Conservation (phyloP, 2,113 vertebrate genomes). For the Paradisaea rubra region DNA sequence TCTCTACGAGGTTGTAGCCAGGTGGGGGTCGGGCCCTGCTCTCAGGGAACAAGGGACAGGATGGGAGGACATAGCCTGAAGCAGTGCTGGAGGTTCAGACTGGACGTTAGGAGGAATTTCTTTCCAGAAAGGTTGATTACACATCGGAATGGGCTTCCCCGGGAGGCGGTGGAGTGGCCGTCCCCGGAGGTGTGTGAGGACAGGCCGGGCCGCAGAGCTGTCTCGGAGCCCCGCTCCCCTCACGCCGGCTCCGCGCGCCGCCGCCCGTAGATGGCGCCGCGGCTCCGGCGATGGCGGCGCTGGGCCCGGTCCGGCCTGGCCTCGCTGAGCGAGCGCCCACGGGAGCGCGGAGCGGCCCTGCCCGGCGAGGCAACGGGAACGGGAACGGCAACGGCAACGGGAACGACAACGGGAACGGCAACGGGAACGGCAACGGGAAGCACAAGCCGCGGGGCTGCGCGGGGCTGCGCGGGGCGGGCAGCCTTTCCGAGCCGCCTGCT, state of each 20-base stretch:
- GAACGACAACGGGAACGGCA: too few relatives aligned
- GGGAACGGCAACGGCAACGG: not conserved
- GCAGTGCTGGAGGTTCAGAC: fast-evolving
- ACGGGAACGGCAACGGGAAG: too few relatives aligned
- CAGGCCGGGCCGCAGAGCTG: not conserved
- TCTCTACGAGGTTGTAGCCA: not conserved
- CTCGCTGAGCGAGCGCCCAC: not conserved
- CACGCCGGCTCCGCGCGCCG: not conserved
- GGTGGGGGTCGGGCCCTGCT: not conserved
- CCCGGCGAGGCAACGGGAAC: too few relatives aligned
- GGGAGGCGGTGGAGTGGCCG: fast-evolving
- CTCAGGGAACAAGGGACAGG: not conserved
- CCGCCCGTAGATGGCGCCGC: not conserved
- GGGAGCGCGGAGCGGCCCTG: not conserved
- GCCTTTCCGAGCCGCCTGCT: not conserved
- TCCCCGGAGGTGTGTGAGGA: not conserved
- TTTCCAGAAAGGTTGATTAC: not conserved
- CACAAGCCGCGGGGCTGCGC: not conserved
- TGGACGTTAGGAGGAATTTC: not conserved
- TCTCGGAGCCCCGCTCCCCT: not conserved
- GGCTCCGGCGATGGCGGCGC: not conserved
- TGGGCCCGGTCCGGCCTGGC: not conserved
- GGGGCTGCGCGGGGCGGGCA: not conserved
- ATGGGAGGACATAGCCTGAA: not conserved
- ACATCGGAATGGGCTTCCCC: not conserved